Base-by-base conservation (phyloP, 2,888 invertebrate species). In the Germaria angustata region DNA sequence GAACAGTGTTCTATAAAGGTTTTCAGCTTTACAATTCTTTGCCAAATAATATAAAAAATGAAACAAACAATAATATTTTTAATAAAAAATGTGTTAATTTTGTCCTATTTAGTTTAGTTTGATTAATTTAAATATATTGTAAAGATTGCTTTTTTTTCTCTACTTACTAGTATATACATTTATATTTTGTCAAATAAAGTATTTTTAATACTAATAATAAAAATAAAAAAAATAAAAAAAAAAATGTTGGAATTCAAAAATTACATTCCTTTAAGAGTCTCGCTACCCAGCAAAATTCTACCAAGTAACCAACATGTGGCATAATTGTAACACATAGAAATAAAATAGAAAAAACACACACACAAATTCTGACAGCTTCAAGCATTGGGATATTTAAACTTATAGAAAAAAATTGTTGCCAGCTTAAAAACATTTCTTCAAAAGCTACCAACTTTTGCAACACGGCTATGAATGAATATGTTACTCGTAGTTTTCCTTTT, bases 301-400 rank as follows among this genome's bases (percentile, higher is more conserved):
- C 79, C 84, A 85, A 85, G 86, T 87, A 85, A 86, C 87, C 84
- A 86, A 71, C 63, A 59, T 76, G 72, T 65, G 68, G 66, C 73
- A 55, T 57, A 66, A 75, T 65, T 66, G 71, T 73, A 69, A 61
- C 46, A 78, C 36, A 77, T 55, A 61, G 44, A 81, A 88, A 51
- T 63, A 15, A 53, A 51, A 6, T 24, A 61, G 15, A 51, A 22
- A 28, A 59, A 13, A 28, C 3, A 28, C 3, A 28, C 28, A 28
- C 28, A 78, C 84, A 83, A 89, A 88, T 88, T 89, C 89, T 89
- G 89, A 89, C 89, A 89, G 87, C 88, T 88, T 88, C 87, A 88
- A 88, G 88, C 88, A 89, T 88, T 87, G 87, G 88, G 89, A 87
- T 87, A 89, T 88, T 89, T 87, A 87, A 89, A 88, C 85, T 87